Base-by-base conservation (phyloP, 2,797 vertebrate species). In the Melanotaenia nigrans region DNA sequence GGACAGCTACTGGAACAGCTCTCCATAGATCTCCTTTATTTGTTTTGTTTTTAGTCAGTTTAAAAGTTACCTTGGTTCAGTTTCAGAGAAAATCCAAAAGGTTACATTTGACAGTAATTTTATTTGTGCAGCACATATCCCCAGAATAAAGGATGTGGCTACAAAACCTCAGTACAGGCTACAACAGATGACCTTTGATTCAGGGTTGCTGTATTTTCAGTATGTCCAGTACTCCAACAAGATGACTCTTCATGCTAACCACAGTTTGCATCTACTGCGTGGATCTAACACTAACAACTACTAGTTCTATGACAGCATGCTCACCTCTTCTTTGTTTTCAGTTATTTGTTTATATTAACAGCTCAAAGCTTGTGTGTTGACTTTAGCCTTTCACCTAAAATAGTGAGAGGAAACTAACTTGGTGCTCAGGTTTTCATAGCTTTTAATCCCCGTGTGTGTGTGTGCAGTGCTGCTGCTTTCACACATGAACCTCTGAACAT, bases 211-310 rank as follows among this genome's bases (percentile, higher is more conserved):
- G 66, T 16, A 65, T 84, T 86, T 87, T 84, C 79, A 67, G 87
- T 84, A 68, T 61, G 88, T 93, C 92, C 88, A 89, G 88, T 92
- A 80, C 83, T 87, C 79, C 14, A 77, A 83, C 84, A 78, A 49
- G 59, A 68, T 58, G 1, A 38, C 76, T 83, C 61, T 65, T 83
- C 66, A 68, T 40, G 76, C 85, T 92, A 86, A 90, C 65, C 61
- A 69, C 76, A 80, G 45, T 84, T 88, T 86, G 72, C 61, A 42
- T 55, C 76, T 64, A 87, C 69, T 68, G 65, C 78, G 73, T 77
- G 58, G 53, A 77, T 73, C 58, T 60, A 72, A 85, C 82, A 75
- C 71, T 85, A 86, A 89, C 87, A 70, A 79, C 75, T 53, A 28
- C 79, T 80, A 18, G 81, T 62, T 79, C 67, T 80, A 53, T 59